Percentiles rank a stretch among this genome's conserved stretches.
These are phyloP conservation scores for Huso huso DNA, from an alignment of 2,797 vertebrate species.

Conservation along the genomic window DNA sequence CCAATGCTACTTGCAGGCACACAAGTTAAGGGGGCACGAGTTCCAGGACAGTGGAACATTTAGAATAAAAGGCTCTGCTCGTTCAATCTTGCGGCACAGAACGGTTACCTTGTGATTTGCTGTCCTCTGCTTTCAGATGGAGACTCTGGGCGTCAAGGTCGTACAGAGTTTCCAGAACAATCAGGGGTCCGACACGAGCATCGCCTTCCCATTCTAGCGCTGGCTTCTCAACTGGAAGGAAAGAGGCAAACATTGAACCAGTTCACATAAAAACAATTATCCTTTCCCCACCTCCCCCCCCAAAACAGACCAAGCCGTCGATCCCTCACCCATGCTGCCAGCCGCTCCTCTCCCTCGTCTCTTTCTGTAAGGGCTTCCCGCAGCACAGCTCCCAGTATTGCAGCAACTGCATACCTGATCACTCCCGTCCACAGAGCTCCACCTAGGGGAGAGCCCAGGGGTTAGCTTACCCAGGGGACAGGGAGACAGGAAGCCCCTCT, in stretches of 20 bases:
- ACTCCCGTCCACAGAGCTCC: slow-evolving; percentile 51
- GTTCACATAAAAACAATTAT: background rate
- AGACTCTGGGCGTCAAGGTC: background rate
- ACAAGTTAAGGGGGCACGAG: too few relatives aligned
- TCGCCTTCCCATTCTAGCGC: slow-evolving; percentile 26
- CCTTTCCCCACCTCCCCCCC: background rate
- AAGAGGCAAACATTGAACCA: slow-evolving; percentile 1
- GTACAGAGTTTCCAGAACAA: slow-evolving; percentile 16
- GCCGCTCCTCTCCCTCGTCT: too few relatives aligned
- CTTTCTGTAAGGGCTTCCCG: slow-evolving; percentile 23
- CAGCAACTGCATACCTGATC: slow-evolving; percentile 53
- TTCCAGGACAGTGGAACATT: too few relatives aligned
- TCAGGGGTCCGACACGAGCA: slow-evolving; percentile 33
- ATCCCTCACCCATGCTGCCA: too few relatives aligned
- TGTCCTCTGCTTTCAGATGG: background rate
- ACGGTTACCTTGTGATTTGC: slow-evolving; percentile 17
- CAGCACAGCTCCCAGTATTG: slow-evolving; percentile 23
- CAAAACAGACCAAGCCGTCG: too few relatives aligned
- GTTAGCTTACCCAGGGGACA: slow-evolving; percentile 32
- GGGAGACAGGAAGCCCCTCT: background rate
- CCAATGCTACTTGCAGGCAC: too few relatives aligned
- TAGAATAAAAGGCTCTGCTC: too few relatives aligned
- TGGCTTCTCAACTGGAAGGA: background rate
- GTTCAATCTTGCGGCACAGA: too few relatives aligned
- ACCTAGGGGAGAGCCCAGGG: slow-evolving; percentile 33